phyloP scores from a whole-genome alignment of 2,797 vertebrate species.

The Clamator glandarius region DNA sequence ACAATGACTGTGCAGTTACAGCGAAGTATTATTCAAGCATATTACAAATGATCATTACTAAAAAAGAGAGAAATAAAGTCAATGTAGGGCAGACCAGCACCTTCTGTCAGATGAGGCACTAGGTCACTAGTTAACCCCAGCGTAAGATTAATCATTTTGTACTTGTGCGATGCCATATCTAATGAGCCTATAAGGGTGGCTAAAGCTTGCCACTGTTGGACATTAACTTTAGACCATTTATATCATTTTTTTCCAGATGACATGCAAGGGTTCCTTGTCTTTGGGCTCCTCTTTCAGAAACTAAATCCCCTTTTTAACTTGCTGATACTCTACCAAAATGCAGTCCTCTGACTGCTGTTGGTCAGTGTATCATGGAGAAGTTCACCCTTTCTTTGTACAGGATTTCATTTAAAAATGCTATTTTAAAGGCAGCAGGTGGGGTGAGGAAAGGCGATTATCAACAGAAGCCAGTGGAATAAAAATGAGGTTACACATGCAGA shows the following conservation, averaged over 20 bases:
- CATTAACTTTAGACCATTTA: neutral
- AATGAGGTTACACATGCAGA: neutral
- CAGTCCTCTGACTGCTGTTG: neutral
- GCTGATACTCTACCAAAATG: neutral
- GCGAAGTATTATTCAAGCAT: neutral
- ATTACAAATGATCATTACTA: neutral
- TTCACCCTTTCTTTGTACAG: neutral
- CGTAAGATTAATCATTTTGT: accelerated
- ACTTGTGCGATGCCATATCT: accelerated
- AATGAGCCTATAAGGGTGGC: accelerated
- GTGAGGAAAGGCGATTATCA: neutral
- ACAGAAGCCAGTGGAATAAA: neutral
- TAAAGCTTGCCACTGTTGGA: neutral
- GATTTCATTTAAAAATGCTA: neutral
- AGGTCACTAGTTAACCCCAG: too few relatives aligned
- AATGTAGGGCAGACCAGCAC: neutral
- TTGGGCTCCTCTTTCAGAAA: neutral
- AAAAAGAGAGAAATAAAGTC: neutral
- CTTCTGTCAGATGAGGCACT: neutral
- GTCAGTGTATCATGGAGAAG: accelerated
- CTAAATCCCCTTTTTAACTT: neutral
- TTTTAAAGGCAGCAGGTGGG: neutral
- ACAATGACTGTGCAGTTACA: constrained; percentile 43
- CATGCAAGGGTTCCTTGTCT: neutral
- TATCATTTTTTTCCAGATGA: neutral